Percentiles rank a stretch among this genome's conserved stretches.
Conservation (phyloP, 1,140 invertebrate species). For the Tribolium madens region DNA sequence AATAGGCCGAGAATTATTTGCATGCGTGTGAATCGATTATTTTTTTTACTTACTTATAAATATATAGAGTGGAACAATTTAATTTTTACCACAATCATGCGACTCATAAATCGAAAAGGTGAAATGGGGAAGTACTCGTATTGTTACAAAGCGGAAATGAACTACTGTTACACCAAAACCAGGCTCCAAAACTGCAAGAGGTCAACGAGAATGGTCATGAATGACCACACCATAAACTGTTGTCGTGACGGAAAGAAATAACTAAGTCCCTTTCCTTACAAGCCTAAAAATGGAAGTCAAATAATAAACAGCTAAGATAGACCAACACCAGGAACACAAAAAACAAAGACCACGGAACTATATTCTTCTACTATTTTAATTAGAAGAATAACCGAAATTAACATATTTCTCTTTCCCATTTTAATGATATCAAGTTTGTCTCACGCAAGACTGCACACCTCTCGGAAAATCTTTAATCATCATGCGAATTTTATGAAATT, state of each 20-base stretch:
- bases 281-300: neutral
- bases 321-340: neutral
- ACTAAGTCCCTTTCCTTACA: neutral
- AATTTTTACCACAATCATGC: constrained; percentile 10
- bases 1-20: constrained; percentile 40
- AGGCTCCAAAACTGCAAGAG: neutral
- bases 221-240: neutral
- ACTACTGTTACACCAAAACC: neutral
- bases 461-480: constrained; percentile 15
- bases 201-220: constrained; percentile 3
- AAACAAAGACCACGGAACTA: neutral
- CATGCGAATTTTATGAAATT: constrained; percentile 22
- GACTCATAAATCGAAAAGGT: constrained; percentile 9
- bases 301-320: too few species aligned
- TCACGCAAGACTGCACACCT: constrained; percentile 2
- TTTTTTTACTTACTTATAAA: constrained; percentile 28
- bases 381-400: constrained; percentile 3
- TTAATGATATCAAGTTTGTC: constrained; percentile 15
- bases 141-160: constrained; percentile 25
- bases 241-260: constrained; percentile 18
- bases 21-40: constrained; percentile 18
- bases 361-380: neutral
- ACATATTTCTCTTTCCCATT: constrained; percentile 10
- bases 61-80: constrained; percentile 26
- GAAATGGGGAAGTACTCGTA: constrained; percentile 2